Evolutionary conservation across 2,113 vertebrate species (phyloP).

Genomic region (Pseudorhombus dupliciocellatus): DNA sequence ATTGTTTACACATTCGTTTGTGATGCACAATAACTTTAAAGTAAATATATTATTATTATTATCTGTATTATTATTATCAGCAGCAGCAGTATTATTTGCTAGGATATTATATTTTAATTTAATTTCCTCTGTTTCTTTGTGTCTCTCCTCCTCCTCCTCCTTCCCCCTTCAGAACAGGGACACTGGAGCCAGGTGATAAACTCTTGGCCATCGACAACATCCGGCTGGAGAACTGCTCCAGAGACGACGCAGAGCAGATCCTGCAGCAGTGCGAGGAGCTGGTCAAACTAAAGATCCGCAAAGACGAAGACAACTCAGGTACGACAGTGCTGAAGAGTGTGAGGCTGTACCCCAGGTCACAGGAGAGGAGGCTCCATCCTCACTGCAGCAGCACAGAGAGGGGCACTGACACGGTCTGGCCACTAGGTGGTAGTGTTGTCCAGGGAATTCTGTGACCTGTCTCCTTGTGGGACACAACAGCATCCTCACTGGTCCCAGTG

Average conservation of each 20-base stretch:
- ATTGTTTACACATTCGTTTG: no score
- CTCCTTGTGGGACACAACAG: background rate
- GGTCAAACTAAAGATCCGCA: conserved; percentile 96
- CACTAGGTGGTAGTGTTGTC: conserved; percentile 48
- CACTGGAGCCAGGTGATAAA: conserved; percentile 94
- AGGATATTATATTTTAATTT: no score
- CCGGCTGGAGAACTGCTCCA: conserved; percentile 91
- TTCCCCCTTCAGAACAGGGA: conserved; percentile 86
- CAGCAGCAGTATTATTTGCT: no score
- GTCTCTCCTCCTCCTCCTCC: background rate
- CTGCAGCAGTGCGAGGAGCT: conserved; percentile 94
- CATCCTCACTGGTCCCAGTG: background rate
- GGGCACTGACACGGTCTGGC: background rate
- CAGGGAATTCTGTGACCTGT: background rate
- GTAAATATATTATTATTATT: no score
- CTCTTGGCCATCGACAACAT: conserved; percentile 96
- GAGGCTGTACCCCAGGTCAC: no score
- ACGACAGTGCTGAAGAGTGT: no score
- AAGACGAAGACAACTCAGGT: conserved; percentile 99
- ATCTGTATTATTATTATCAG: no score
- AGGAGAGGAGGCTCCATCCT: background rate
- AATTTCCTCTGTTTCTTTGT: background rate
- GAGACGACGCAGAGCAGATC: conserved; percentile 94
- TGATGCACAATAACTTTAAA: no score
- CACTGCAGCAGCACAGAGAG: background rate